Evolutionary conservation across 2,888 invertebrate species (phyloP).

Genomic region (Lutraria lutraria): DNA sequence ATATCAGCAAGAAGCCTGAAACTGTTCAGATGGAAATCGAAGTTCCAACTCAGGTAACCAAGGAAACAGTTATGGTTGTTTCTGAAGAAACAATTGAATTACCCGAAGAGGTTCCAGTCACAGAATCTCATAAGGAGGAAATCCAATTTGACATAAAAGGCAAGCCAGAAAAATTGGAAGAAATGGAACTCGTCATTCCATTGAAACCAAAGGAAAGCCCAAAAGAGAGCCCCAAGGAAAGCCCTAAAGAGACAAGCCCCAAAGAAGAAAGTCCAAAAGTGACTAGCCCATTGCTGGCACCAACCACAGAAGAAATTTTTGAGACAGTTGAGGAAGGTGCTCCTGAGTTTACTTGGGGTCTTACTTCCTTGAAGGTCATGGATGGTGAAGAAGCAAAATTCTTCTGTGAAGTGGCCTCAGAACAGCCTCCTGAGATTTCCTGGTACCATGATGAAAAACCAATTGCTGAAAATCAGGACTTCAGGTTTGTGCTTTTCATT

Average conservation of each 20-base stretch:
- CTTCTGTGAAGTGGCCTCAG: constrained; percentile 82
- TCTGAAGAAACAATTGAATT: constrained; percentile 51
- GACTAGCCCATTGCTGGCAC: constrained; percentile 58
- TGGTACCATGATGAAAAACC: constrained; percentile 95
- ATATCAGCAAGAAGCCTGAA: constrained; percentile 72
- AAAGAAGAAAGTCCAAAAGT: constrained; percentile 66
- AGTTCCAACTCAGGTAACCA: constrained; percentile 60
- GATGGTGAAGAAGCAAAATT: constrained; percentile 95
- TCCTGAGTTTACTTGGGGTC: constrained; percentile 92
- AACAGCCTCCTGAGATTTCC: constrained; percentile 88
- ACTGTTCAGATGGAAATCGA: constrained; percentile 70
- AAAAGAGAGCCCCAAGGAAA: constrained; percentile 45
- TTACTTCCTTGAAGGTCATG: constrained; percentile 93
- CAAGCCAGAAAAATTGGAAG: constrained; percentile 67
- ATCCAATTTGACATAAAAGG: constrained; percentile 72
- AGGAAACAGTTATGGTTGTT: constrained; percentile 39
- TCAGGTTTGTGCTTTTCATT: constrained; percentile 61
- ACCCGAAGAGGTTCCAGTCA: constrained; percentile 67
- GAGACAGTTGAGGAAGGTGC: constrained; percentile 88
- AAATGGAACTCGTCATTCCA: constrained; percentile 70
- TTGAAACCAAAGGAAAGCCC: constrained; percentile 60
- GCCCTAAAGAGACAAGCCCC: constrained; percentile 64
- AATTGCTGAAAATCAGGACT: constrained; percentile 83
- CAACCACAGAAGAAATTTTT: constrained; percentile 73
- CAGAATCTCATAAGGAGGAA: constrained; percentile 69